Base-by-base conservation (phyloP, 1,140 invertebrate genomes). In the Thaumatotibia leucotreta region DNA sequence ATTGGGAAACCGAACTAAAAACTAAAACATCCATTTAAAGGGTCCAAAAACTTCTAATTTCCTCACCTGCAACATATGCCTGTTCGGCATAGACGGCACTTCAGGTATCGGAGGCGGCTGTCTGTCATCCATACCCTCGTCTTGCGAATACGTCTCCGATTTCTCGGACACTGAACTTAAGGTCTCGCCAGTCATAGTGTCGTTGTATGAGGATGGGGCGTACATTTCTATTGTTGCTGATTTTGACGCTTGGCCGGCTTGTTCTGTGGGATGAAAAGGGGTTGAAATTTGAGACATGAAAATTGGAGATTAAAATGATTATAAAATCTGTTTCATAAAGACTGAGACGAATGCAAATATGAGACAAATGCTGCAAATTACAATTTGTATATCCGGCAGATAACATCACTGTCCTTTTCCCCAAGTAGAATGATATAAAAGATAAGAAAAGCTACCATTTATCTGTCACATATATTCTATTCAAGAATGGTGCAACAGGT, bases 191-290 rank as follows among this genome's bases (percentile, higher is more conserved):
- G 96, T 98, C 82, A 97, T 96, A 17, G 97, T 97, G 88, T 97
- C 97, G 81, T 97, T 98, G 91, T 98, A 97, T 65, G 96, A 97
- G 58, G 96, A 97, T 11, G 97, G 97, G 32, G 97, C 97, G 90
- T 98, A 98, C 97, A 98, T 98, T 91, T 98, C 97, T 73, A 98
- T 97, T 6, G 97, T 98, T 23, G 97, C 97, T 68, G 97, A 97
- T 92, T 98, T 98, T 80, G 91, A 91, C 0, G 88, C 79, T 62
- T 92, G 91, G 0, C 89, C 89, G 0, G 91, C 89, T 92, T 92
- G 91, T 74, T 92, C 89, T 91, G 69, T 20, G n/a, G n/a, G 63
- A 72, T 50, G 8, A 65, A 39, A 52, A 35, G 62, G 23, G 58
- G 32, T 17, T 58, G 61, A 58, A 31, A 17, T 62, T 64, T 65